phyloP scores from a whole-genome alignment of 2,888 invertebrate genomes.

The Chydorus sphaericus region DNA sequence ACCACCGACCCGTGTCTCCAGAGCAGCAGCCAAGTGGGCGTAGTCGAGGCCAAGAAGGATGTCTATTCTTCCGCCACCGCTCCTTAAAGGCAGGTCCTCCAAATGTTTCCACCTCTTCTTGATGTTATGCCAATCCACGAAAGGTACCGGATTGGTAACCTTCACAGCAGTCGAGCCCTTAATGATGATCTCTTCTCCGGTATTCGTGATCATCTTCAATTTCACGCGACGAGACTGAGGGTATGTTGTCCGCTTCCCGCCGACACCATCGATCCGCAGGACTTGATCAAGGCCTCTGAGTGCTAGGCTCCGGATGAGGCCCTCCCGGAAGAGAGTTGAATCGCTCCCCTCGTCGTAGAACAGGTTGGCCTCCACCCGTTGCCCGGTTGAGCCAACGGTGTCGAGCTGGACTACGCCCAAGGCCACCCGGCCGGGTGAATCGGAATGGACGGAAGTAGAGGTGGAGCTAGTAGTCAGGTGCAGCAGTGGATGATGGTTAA shows the following conservation, averaged over 20 bases:
- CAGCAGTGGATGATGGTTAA: neutral
- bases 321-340: neutral
- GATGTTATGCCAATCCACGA: neutral
- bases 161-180: neutral
- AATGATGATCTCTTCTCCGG: neutral
- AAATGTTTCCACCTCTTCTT: neutral
- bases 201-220: neutral
- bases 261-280: neutral
- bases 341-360: conserved; percentile 8
- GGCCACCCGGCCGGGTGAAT: neutral
- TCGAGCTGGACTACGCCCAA: neutral
- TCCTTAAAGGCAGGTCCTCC: neutral
- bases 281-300: neutral
- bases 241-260: neutral
- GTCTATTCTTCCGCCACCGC: neutral
- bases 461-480: too few species aligned
- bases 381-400: neutral
- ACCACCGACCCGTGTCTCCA: neutral
- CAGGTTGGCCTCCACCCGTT: neutral
- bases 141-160: neutral
- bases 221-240: neutral
- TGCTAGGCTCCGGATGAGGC: neutral
- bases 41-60: neutral
- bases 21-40: neutral
- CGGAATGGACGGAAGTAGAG: neutral